Percentiles rank a stretch among this genome's conserved stretches.
phyloP scores from a whole-genome alignment of 2,888 invertebrate genomes.

The Minunthozetes semirufus region DNA sequence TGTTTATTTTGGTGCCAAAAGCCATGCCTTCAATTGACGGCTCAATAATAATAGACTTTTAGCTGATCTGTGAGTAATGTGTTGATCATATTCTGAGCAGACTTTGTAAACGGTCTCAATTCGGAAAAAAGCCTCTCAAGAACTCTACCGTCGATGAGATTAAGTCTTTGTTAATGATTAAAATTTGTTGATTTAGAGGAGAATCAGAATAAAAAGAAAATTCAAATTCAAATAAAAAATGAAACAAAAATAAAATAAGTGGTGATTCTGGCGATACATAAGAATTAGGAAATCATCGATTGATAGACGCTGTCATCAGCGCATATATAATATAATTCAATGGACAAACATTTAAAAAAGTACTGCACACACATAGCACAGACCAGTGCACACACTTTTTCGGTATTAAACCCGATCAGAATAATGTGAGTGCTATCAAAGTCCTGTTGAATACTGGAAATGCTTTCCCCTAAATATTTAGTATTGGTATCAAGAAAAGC shows the following conservation, averaged over 20 bases:
- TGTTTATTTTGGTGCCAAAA: slow-evolving; percentile 25
- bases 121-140: not conserved
- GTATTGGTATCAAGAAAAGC: not conserved
- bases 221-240: not conserved
- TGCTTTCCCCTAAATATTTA: not conserved
- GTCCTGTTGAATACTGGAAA: not conserved
- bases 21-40: not conserved
- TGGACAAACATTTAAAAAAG: slow-evolving; percentile 8
- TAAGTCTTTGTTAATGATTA: slow-evolving; percentile 17
- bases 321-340: not conserved
- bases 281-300: not conserved
- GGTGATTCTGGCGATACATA: not conserved
- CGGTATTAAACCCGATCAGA: not conserved
- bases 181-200: slow-evolving; percentile 12
- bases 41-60: slow-evolving; percentile 8
- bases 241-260: not conserved
- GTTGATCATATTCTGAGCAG: not conserved
- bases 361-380: not conserved
- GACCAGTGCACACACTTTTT: not conserved
- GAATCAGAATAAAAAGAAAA: not conserved
- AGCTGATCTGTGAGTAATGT: not conserved
- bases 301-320: slow-evolving; percentile 10
- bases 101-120: not conserved
- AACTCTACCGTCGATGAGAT: slow-evolving; percentile 7
- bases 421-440: not conserved